Conservation (phyloP, 2,888 invertebrate species). For the Allygus modestus region DNA sequence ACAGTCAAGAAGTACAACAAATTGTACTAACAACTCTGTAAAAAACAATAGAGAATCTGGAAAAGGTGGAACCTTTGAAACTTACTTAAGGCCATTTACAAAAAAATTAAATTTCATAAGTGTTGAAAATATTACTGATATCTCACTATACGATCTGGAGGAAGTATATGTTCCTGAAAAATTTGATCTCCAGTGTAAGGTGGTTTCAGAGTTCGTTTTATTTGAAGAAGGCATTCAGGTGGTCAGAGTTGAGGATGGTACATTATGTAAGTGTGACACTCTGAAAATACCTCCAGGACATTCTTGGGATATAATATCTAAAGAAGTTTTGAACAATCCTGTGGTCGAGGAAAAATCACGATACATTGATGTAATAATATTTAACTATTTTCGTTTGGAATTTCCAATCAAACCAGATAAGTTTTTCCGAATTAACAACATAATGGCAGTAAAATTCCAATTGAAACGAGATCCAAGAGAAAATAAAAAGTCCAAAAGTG, state of each 20-base stretch:
- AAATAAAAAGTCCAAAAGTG: background rate
- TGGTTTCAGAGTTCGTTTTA: slow-evolving; percentile 16
- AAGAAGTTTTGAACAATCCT: background rate
- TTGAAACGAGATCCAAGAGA: background rate
- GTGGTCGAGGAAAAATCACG: background rate
- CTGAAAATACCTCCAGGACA: background rate
- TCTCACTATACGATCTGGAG: slow-evolving; percentile 16
- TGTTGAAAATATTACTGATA: background rate
- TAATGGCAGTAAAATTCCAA: slow-evolving; percentile 14
- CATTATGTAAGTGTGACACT: background rate
- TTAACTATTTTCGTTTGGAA: slow-evolving; percentile 25
- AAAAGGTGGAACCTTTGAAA: background rate
- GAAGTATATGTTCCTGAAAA: background rate
- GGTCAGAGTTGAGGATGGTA: slow-evolving; percentile 21
- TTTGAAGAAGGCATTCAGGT: slow-evolving; percentile 37
- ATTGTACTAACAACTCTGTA: background rate
- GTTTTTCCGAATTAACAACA: background rate
- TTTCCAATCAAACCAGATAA: background rate
- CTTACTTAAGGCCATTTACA: slow-evolving; percentile 28
- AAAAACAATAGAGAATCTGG: background rate
- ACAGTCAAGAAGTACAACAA: background rate
- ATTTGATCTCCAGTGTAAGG: slow-evolving; percentile 31
- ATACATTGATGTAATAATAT: slow-evolving; percentile 37
- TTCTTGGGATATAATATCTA: background rate
- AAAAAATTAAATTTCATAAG: background rate